Evolutionary conservation across 2,113 vertebrate genomes (phyloP), one percentile per base, ranked within the genome.

Genomic region (Bothrops jararaca): DNA sequence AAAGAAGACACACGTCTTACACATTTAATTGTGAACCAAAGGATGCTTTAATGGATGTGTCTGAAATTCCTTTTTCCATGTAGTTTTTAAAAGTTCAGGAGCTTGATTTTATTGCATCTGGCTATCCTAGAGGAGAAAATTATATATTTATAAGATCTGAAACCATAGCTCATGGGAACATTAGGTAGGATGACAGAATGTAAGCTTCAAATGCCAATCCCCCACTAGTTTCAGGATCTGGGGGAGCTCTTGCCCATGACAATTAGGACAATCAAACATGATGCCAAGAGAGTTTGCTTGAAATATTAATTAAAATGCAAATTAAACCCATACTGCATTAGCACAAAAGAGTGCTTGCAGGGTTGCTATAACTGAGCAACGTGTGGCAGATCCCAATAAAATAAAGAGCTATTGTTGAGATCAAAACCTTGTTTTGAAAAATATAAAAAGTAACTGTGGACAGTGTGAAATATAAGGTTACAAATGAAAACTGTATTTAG

Each of bases 221-320:
- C 26, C 3, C 29, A n/a, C 29, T 34, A 56, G n/a, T 57, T 88
- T 56, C 87, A 57, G 53, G 87, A 56, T 89, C 53, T 57, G 53
- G 29, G 53, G 22, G 53, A 54, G 52, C 87, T 89, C 87, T 39
- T 56, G 87, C 87, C 54, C 87, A 89, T 89, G 53, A 57, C 87
- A 89, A 89, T 57, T 89, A 34, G 54, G 54, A 39, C 87, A 56
- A 89, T 34, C 87, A 89, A 96, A 22, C 95, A 90, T 0, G 0
- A 95, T 93, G 91, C 92, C 60, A 93, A 90, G 88, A 69, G 92
- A 97, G 94, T 95, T 96, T 54, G 96, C 97, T 96, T 97, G 97
- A 97, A 97, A 96, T 97, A 97, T 97, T 97, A 96, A 97, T 97
- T 97, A 97, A 98, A 97, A 97, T 97, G 95, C 96, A 97, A 97